Percentiles rank a stretch among this genome's conserved stretches.
These are phyloP conservation scores for Volucella zonaria DNA, from an alignment of 2,888 invertebrate genomes.

Conservation along the genomic window DNA sequence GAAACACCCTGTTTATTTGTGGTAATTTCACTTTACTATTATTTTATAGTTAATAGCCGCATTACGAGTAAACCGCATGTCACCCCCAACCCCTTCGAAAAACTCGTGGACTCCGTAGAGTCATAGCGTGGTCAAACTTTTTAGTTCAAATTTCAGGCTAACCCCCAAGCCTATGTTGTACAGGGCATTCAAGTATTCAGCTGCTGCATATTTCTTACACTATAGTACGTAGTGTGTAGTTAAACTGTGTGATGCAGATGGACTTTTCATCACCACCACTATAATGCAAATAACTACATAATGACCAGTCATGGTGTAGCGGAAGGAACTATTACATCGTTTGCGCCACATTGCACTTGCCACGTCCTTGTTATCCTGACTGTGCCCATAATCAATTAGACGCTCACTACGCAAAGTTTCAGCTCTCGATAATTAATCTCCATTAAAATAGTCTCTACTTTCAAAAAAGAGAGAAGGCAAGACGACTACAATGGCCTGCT, in stretches of 20 bases:
- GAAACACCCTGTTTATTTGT: constrained; percentile 74
- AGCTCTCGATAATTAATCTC: constrained; percentile 66
- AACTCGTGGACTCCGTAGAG: not conserved
- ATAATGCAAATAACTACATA: constrained; percentile 67
- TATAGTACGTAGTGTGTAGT: constrained; percentile 1
- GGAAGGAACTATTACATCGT: constrained; percentile 67
- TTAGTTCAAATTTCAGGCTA: constrained; percentile 29
- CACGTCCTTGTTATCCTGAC: constrained; percentile 48
- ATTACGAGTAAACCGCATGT: constrained; percentile 63
- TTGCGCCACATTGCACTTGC: constrained; percentile 49
- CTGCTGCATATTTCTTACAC: constrained; percentile 12
- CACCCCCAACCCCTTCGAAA: constrained; percentile 37
- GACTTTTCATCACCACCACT: constrained; percentile 63
- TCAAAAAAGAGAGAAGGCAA: constrained; percentile 22
- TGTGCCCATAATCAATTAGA: constrained; percentile 69
- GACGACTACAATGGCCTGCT: constrained; percentile 10
- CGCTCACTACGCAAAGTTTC: constrained; percentile 35
- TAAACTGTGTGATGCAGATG: constrained; percentile 43
- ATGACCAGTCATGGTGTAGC: constrained; percentile 47
- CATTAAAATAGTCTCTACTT: constrained; percentile 66
- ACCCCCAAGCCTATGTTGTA: constrained; percentile 30
- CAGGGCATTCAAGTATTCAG: constrained; percentile 3
- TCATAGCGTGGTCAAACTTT: constrained; percentile 47
- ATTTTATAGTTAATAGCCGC: constrained; percentile 74
- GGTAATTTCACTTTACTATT: constrained; percentile 71